Percentiles rank a stretch among this genome's conserved stretches.
Conservation (phyloP, 1,140 invertebrate genomes). For the Prorops nasuta region DNA sequence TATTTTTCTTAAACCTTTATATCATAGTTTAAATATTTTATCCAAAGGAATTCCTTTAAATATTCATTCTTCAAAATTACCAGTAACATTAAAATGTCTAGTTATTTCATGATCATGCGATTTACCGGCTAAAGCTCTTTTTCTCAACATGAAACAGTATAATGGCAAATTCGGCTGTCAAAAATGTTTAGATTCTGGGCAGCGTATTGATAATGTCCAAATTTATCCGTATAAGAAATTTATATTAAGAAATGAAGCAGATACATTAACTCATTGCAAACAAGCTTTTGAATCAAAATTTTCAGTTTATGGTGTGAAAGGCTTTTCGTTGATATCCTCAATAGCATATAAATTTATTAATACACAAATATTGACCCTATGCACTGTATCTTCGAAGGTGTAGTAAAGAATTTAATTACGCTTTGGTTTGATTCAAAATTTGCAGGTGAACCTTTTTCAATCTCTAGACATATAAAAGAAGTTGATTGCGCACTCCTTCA, state of each 20-base stretch:
- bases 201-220: constrained; percentile 14
- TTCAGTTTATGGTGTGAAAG: constrained; percentile 13
- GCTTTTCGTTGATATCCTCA: constrained; percentile 8
- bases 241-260: too few species aligned
- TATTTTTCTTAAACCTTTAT: constrained; percentile 7
- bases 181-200: too few species aligned
- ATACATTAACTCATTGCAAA: constrained; percentile 4
- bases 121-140: too few species aligned
- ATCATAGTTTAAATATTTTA: constrained; percentile 4
- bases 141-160: too few species aligned
- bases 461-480: constrained; percentile 2
- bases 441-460: constrained; percentile 6
- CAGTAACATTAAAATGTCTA: too few species aligned
- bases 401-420: too few species aligned
- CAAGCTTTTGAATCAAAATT: neutral
- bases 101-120: too few species aligned
- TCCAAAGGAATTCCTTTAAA: constrained; percentile 14
- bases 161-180: too few species aligned
- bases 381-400: constrained; percentile 20
- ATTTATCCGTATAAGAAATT: constrained; percentile 2
- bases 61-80: constrained; percentile 15
- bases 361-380: constrained; percentile 21
- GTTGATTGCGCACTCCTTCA: constrained; percentile 11
- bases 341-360: constrained; percentile 22
- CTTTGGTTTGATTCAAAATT: too few species aligned